Evolutionary conservation across 2,888 invertebrate genomes (phyloP).

Genomic region (Saturnia japonica): DNA sequence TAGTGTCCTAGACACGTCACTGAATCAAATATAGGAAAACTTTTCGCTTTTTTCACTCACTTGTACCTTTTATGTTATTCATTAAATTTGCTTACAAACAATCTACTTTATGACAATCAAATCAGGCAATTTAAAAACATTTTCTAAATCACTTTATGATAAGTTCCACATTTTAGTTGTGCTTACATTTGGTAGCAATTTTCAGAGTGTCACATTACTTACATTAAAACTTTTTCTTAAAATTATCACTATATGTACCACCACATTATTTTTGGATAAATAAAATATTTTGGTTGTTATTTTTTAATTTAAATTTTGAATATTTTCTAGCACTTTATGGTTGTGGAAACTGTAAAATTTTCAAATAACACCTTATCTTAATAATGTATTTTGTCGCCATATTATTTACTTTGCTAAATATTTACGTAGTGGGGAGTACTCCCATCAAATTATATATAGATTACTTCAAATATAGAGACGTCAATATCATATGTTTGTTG

Average conservation of each 20-base stretch:
- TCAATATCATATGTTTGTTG: not conserved
- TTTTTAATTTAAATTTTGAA: not conserved
- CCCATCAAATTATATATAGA: not conserved
- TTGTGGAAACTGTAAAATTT: not conserved
- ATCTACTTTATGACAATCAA: not conserved
- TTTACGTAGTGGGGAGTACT: not conserved
- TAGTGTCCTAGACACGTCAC: not conserved
- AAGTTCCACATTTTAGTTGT: not conserved
- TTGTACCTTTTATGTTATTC: not conserved
- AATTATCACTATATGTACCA: not conserved
- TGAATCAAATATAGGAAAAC: not conserved
- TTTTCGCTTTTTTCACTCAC: not conserved
- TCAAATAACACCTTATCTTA: not conserved
- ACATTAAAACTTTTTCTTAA: not conserved
- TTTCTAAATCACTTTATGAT: not conserved
- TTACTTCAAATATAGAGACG: slow-evolving; percentile 7
- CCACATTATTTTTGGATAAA: too few species aligned
- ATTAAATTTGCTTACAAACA: not conserved
- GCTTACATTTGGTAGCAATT: not conserved
- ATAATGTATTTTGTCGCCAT: not conserved
- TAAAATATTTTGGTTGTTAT: too few species aligned
- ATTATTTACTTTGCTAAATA: not conserved
- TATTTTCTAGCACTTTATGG: not conserved
- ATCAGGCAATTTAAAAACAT: not conserved
- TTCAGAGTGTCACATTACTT: not conserved